Conservation (phyloP, 2,113 vertebrate species). For the Gasterosteus nipponicus region DNA sequence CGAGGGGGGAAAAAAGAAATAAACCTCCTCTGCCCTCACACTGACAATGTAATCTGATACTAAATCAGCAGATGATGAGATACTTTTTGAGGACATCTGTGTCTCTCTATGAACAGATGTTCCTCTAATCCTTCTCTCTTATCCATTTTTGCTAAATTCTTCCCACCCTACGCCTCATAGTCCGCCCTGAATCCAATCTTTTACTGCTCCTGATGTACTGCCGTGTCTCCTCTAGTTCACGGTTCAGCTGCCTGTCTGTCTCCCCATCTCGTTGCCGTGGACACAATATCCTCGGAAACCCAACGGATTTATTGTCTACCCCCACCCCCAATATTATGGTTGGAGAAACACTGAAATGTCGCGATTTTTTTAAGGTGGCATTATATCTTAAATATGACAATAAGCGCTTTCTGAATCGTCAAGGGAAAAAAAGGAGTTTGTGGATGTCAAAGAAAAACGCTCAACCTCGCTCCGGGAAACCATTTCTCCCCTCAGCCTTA, state of each 20-base stretch:
- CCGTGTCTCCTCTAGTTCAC: background rate
- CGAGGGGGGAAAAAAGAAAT: background rate
- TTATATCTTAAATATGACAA: slow-evolving; percentile 17
- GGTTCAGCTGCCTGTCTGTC: background rate
- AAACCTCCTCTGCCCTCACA: slow-evolving; percentile 16
- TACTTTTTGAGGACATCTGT: slow-evolving; percentile 48
- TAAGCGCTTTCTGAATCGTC: slow-evolving; percentile 2
- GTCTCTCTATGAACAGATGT: slow-evolving; percentile 60
- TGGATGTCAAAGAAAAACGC: slow-evolving; percentile 4
- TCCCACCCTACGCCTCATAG: slow-evolving; percentile 2
- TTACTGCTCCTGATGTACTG: background rate
- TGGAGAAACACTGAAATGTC: background rate
- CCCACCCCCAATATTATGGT: too few species aligned
- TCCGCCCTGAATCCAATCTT: slow-evolving; percentile 16
- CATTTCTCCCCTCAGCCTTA: slow-evolving; percentile 50
- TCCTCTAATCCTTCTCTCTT: slow-evolving; percentile 45
- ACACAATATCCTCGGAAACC: background rate
- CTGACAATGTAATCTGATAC: slow-evolving; percentile 50
- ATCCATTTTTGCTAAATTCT: slow-evolving; percentile 18
- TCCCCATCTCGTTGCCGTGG: background rate
- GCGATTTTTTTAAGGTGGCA: background rate
- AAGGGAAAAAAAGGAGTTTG: slow-evolving; percentile 32
- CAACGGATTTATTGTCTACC: background rate
- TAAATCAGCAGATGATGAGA: slow-evolving; percentile 56
- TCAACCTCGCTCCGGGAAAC: slow-evolving; percentile 2